Base-by-base conservation (phyloP, 2,113 vertebrate genomes). In the Scopus umbretta region DNA sequence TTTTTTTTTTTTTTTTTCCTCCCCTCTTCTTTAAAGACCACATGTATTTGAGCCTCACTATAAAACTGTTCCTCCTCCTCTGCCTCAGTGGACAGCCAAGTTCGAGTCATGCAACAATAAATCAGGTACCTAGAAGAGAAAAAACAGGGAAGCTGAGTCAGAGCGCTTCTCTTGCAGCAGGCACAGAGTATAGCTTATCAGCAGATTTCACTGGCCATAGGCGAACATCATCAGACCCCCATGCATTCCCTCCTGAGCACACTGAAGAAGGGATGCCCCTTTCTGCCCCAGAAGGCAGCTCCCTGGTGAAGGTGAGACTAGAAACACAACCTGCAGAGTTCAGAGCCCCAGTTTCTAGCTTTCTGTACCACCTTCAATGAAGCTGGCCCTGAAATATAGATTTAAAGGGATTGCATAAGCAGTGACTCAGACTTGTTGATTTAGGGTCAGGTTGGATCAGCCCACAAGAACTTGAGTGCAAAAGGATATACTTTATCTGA, bases 341-440 rank as follows among this genome's bases (percentile, higher is more conserved):
- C 32, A 38, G 52, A 87, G 53, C 16, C n/a, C 27, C 25, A 29
- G 13, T 65, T 91, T 81, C 23, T 43, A 26, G 34, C 21, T 79
- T 65, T 81, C 65, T 88, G 32, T 65, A 21, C 20, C 13, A 22
- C 16, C 45, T 89, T 58, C 17, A 40, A 1, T 56, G 50, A 55
- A 61, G 59, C 21, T 85, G 50, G 26, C 9, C 9, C 52, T 47
- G 20, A 59, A 67, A 43, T 43, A 38, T 2, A 59, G 22, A 59
- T 71, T 73, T 74, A 20, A 95, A 84, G 74, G 43, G 15, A 55
- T 16, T 90, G 59, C 56, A 56, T 12, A 72, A 45, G 43, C 58
- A 50, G 34, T 96, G 85, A 95, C 71, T 96, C 91, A 96, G 88
- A 94, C 73, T 80, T 91, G 80, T 90, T 96, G 94, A 93, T 94